Evolutionary conservation across 2,113 vertebrate genomes (phyloP), one percentile per base, ranked within the genome.

Genomic region (Triplophysa tibetana): DNA sequence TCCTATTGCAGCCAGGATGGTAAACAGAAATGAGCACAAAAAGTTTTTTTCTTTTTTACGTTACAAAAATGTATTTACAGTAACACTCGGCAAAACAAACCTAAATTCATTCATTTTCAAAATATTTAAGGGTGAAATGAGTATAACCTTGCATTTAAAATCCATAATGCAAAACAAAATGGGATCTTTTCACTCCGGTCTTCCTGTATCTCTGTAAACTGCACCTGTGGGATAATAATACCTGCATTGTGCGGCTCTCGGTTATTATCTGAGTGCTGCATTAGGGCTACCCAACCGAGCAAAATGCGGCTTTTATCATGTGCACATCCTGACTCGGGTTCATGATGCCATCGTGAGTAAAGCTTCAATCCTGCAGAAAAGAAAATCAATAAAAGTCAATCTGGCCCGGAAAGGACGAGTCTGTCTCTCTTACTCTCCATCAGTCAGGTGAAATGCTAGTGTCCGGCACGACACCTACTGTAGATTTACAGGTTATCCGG

Each of bases 381-480:
- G 4, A 48, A 81, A 77, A 82, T 85, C 80, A 72, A 82, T 82
- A 68, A 66, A 80, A 80, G 66, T 75, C 72, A 50, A 82, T 80
- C 67, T 17, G 58, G 67, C 19, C 29, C 38, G 17, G 21, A 52
- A 50, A 24, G 41, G 70, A 79, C 33, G n/a, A 14, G n/a, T 61
- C 52, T 8, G 50, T 58, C 86, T 82, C 85, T 80, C 87, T 68
- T 77, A 79, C 82, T 94, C 93, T 45, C 10, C 91, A 41, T 73
- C 54, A 91, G 87, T 91, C 93, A 72, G 14, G 43, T 56, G 38
- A 52, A n/a, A 29, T 5, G 5, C 2, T 17, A 24, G 48, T 45
- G 61, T 12, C 45, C 43, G 2, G 45, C 56, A 66, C 23, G 8
- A 63, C 23, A 11, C 8, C 3, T 29, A 58, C 45, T 69, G 63